Evolutionary conservation across 2,113 vertebrate species (phyloP), one percentile per base, ranked within the genome.

Genomic region (Turnix velox): DNA sequence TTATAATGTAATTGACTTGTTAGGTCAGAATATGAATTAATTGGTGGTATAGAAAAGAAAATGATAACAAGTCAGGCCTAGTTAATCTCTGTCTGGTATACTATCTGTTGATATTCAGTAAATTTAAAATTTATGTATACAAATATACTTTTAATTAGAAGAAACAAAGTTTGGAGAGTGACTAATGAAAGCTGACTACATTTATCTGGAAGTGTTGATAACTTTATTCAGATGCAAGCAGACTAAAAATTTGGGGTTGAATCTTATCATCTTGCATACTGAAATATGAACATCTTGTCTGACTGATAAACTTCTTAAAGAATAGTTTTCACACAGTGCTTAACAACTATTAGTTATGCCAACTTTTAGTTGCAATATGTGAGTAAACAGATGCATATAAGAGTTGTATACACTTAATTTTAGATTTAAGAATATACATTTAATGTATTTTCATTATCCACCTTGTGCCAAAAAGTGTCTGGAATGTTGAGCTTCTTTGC

Each of bases 21-120:
- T 95, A 93, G 89, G 95, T 83, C 82, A 80, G 93, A 90, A 95
- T 96, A 88, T 87, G 84, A 95, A 96, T 97, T 97, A 97, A 96
- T 90, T 96, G 91, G 80, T 94, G 90, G 65, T 83, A 82, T 43
- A 94, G 90, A 87, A 97, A 95, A 94, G 68, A 82, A 96, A 97
- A 93, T 87, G 49, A 82, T 91, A 94, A 74, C 65, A 90, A 97
- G 90, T 74, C 75, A 92, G 81, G 73, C 87, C 65, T 94, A 73
- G 80, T 94, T 96, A 96, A 94, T 88, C 37, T 69, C 54, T 89
- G 72, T 81, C 67, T 93, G 59, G 91, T 43, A 81, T 90, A 81
- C 89, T 95, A 94, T 94, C 92, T 95, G 84, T 88, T 91, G 92
- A 62, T 85, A 87, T 42, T 84, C 66, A 91, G 55, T 84, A 80